These are phyloP conservation scores for Idaea dimidiata DNA, from an alignment of 2,888 invertebrate genomes.

Conservation along the genomic window DNA sequence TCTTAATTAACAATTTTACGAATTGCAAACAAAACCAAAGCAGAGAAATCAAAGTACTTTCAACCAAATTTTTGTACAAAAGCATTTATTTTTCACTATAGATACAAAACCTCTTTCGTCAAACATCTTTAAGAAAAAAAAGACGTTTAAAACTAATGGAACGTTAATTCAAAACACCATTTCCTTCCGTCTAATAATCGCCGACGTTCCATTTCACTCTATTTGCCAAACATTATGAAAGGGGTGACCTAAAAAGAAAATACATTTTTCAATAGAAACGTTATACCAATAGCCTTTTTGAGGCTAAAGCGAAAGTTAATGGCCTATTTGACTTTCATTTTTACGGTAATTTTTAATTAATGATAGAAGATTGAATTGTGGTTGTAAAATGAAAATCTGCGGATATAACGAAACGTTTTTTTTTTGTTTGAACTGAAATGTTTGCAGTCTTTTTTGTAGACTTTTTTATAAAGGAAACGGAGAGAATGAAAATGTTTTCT, in stretches of 20 bases:
- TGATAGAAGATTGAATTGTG: conserved; percentile 12
- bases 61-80: too few relatives aligned
- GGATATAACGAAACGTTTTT: neutral
- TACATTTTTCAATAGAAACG: neutral
- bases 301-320: conserved; percentile 25
- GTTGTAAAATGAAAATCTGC: neutral
- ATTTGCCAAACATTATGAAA: neutral
- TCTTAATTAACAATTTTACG: too few relatives aligned
- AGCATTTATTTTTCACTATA: too few relatives aligned
- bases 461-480: too few relatives aligned
- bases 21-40: too few relatives aligned
- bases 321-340: conserved; percentile 24
- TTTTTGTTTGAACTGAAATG: neutral
- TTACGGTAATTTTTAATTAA: conserved; percentile 30
- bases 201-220: neutral
- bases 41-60: too few relatives aligned
- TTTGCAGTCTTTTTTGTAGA: neutral
- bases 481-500: too few relatives aligned
- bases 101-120: too few relatives aligned
- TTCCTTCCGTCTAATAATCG: neutral
- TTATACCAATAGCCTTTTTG: neutral
- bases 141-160: neutral
- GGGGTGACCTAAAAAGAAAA: neutral
- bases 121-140: neutral
- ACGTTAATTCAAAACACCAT: neutral